Conservation (phyloP, 2,113 vertebrate species). For the Toxostoma redivivum region DNA sequence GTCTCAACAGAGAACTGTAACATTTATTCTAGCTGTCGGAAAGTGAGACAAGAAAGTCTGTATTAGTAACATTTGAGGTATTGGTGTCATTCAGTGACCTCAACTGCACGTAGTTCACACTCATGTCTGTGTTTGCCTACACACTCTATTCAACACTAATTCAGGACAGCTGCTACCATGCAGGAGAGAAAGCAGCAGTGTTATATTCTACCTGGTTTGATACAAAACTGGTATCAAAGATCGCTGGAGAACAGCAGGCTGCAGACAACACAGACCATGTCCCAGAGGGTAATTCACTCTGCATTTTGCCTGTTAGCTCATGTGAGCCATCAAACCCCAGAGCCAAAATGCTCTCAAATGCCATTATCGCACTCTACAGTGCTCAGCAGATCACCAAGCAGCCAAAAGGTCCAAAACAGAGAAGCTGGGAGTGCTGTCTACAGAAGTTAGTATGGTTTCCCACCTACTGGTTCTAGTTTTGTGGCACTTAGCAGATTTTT, state of each 20-base stretch:
- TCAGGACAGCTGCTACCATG: not conserved
- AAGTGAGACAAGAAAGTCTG: not conserved
- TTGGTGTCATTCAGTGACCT: not conserved
- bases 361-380: not conserved
- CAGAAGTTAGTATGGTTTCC: not conserved
- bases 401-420: not conserved
- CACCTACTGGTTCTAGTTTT: not conserved
- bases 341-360: not conserved
- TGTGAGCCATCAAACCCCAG: not conserved
- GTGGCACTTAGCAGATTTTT: not conserved
- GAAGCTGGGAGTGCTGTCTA: accelerated
- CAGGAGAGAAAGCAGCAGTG: not conserved
- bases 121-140: not conserved
- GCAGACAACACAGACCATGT: not conserved
- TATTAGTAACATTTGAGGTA: too few relatives aligned
- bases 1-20: not conserved
- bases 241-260: not conserved
- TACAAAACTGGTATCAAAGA: not conserved
- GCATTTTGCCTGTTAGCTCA: not conserved
- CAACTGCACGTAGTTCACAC: not conserved
- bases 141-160: not conserved
- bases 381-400: not conserved
- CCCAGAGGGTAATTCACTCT: not conserved
- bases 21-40: not conserved
- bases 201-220: not conserved